These are phyloP conservation scores for Trachemys scripta DNA, from an alignment of 2,113 vertebrate genomes.

Conservation along the genomic window DNA sequence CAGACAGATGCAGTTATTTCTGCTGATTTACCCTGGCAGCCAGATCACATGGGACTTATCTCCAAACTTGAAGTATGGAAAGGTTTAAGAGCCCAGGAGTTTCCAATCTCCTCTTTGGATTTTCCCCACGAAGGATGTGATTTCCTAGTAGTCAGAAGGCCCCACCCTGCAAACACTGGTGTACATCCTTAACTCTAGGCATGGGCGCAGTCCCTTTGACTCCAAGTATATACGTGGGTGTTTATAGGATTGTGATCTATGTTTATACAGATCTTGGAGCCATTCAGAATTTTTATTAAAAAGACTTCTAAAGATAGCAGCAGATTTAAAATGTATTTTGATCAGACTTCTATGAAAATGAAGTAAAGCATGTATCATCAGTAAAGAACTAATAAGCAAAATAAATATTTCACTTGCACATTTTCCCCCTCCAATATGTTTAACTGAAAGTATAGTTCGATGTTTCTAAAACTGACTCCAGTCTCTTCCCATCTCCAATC, in stretches of 20 bases:
- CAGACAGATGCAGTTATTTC: background rate
- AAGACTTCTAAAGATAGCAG: conserved; percentile 17
- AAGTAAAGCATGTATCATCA: conserved; percentile 7
- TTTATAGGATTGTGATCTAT: background rate
- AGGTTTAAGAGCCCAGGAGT: background rate
- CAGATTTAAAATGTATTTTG: conserved; percentile 17
- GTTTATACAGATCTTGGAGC: background rate
- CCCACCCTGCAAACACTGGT: background rate
- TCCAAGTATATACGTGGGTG: background rate
- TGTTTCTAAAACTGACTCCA: background rate
- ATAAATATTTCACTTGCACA: background rate
- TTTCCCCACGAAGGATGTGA: background rate
- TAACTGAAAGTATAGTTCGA: background rate
- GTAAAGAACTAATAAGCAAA: conserved; percentile 7
- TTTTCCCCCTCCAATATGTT: no score
- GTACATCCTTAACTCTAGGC: background rate
- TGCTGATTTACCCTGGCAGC: background rate
- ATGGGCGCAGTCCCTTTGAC: accelerated
- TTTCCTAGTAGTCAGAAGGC: background rate
- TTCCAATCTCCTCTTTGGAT: background rate
- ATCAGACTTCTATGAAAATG: conserved; percentile 15
- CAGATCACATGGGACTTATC: background rate
- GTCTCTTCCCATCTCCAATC: background rate
- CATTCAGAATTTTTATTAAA: background rate
- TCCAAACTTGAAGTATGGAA: background rate